A percentile compares a stretch with the other conserved stretches of the same genome.
phyloP scores from a whole-genome alignment of 2,888 invertebrate genomes.

The Buathra laborator region DNA sequence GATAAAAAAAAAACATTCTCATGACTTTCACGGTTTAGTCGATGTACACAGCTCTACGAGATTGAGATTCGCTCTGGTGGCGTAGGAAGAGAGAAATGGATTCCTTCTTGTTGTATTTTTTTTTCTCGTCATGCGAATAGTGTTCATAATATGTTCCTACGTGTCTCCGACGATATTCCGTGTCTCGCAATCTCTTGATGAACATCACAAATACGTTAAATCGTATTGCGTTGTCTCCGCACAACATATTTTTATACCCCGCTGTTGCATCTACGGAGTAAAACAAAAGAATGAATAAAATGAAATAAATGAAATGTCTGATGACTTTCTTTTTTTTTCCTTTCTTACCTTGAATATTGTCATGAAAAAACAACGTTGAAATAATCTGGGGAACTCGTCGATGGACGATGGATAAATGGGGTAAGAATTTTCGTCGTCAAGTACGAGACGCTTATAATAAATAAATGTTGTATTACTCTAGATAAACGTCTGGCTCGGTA shows the following conservation, averaged over 20 bases:
- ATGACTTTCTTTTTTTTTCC: slow-evolving; percentile 7
- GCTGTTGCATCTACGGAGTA: slow-evolving; percentile 44
- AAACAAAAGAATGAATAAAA: slow-evolving; percentile 33
- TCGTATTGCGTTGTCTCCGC: slow-evolving; percentile 34
- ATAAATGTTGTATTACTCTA: slow-evolving; percentile 78
- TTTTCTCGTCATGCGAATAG: neutral
- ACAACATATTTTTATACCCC: slow-evolving; percentile 68
- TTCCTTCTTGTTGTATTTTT: neutral
- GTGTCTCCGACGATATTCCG: slow-evolving; percentile 52
- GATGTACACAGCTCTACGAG: neutral
- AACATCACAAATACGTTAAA: slow-evolving; percentile 16
- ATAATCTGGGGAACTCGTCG: neutral
- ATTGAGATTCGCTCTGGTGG: neutral
- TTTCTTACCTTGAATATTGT: slow-evolving; percentile 13
- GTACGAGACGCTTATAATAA: slow-evolving; percentile 74
- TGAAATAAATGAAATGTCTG: slow-evolving; percentile 27
- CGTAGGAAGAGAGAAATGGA: neutral
- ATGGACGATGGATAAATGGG: slow-evolving; percentile 55
- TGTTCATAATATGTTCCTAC: slow-evolving; percentile 57
- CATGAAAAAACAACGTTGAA: slow-evolving; percentile 1
- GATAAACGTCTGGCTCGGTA: slow-evolving; percentile 77
- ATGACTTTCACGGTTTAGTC: too few relatives aligned
- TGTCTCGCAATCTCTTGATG: slow-evolving; percentile 20
- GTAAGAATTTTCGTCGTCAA: slow-evolving; percentile 30
- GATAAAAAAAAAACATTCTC: too few relatives aligned